These are phyloP conservation scores for Melieria crassipennis DNA, from an alignment of 2,888 invertebrate genomes.

Conservation along the genomic window DNA sequence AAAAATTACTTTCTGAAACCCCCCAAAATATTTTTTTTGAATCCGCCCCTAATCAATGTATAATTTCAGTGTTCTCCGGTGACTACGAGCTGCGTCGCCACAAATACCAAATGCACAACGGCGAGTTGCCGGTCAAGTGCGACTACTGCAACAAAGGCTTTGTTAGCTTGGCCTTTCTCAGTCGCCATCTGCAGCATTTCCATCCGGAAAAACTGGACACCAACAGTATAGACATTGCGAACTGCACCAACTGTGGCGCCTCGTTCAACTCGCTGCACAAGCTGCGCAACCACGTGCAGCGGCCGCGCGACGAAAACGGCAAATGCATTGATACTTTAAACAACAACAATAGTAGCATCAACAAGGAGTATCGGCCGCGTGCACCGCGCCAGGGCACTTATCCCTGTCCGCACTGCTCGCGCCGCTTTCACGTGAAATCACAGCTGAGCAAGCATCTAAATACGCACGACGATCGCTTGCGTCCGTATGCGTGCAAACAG, in stretches of 20 bases:
- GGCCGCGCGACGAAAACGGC: conserved; percentile 39
- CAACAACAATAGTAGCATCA: no score
- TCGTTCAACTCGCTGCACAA: conserved; percentile 36
- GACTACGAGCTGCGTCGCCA: conserved; percentile 44
- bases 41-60: neutral
- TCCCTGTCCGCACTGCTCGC: conserved; percentile 43
- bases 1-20: no score
- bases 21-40: no score
- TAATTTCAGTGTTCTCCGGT: conserved; percentile 37
- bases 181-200: conserved; percentile 42
- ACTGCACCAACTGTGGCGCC: conserved; percentile 34
- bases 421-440: conserved; percentile 42
- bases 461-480: conserved; percentile 41
- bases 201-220: conserved; percentile 38
- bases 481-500: conserved; percentile 41
- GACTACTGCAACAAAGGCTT: conserved; percentile 45
- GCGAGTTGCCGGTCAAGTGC: conserved; percentile 41
- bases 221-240: conserved; percentile 10
- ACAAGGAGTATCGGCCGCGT: neutral
- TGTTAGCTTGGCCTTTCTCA: conserved; percentile 43
- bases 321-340: conserved; percentile 21
- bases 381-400: conserved; percentile 33
- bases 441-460: conserved; percentile 44
- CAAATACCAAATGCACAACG: conserved; percentile 43
- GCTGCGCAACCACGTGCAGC: conserved; percentile 42